Conservation (phyloP, 2,888 invertebrate genomes). For the Ophion obscuratus region DNA sequence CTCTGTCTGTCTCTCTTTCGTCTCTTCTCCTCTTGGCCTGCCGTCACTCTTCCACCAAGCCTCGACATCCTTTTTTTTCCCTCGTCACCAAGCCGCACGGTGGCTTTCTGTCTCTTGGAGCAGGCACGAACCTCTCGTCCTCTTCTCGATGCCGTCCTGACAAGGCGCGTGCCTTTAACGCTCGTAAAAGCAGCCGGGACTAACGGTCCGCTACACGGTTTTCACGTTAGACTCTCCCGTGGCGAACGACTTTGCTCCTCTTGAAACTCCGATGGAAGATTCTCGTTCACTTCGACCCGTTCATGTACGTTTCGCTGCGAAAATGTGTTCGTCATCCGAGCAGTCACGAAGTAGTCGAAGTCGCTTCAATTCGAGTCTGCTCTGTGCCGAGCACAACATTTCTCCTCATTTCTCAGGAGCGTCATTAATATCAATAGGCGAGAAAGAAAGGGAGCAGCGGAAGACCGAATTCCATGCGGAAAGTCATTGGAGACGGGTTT, state of each 20-base stretch:
- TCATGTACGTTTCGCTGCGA: not conserved
- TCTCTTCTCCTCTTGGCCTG: not conserved
- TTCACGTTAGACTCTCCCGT: constrained; percentile 34
- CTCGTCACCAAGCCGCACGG: not conserved
- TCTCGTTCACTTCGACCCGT: not conserved
- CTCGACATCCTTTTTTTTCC: constrained; percentile 29
- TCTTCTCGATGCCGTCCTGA: constrained; percentile 65
- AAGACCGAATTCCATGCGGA: not conserved
- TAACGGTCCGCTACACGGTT: constrained; percentile 32
- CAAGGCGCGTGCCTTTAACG: constrained; percentile 59
- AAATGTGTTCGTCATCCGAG: not conserved
- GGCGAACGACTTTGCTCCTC: constrained; percentile 22
- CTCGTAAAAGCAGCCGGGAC: constrained; percentile 64
- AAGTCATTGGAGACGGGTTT: not conserved
- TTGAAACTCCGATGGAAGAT: not conserved
- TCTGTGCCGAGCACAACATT: not conserved
- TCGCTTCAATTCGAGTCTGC: not conserved
- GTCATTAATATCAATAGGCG: not conserved
- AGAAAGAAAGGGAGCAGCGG: not conserved
- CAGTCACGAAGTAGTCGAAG: not conserved
- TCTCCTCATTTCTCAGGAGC: not conserved
- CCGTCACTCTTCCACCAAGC: not conserved
- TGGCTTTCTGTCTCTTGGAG: not conserved
- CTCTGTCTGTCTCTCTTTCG: not conserved
- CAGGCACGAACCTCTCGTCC: constrained; percentile 46